These are phyloP conservation scores for Meloidogyne floridensis DNA, from an alignment of 1,140 invertebrate genomes.

Conservation along the genomic window DNA sequence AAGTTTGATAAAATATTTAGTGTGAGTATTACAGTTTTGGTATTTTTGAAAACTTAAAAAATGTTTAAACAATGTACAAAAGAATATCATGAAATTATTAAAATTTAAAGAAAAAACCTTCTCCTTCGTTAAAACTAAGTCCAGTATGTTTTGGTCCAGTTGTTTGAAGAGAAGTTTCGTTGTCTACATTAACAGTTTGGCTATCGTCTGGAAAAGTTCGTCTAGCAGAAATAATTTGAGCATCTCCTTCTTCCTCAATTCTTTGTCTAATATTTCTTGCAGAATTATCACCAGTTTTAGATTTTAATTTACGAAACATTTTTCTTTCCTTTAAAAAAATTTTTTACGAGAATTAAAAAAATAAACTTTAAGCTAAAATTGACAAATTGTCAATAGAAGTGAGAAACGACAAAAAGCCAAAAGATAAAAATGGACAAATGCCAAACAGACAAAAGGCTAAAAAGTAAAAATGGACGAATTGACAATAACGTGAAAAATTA, in stretches of 20 bases:
- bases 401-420: too few species aligned
- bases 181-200: background rate
- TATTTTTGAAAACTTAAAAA: background rate
- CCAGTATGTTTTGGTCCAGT: constrained; percentile 5
- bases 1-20: background rate
- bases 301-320: constrained; percentile 34
- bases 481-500: too few species aligned
- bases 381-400: too few species aligned
- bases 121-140: constrained; percentile 31
- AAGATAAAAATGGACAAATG: too few species aligned
- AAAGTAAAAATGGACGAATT: too few species aligned
- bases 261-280: constrained; percentile 23
- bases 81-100: background rate
- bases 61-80: background rate
- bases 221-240: background rate
- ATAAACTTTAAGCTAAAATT: too few species aligned
- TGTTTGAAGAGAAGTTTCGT: background rate
- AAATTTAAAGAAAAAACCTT: constrained; percentile 24
- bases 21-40: too few species aligned
- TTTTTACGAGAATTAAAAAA: too few species aligned
- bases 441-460: too few species aligned
- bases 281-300: background rate
- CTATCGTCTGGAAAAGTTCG: background rate
- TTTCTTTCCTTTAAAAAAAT: too few species aligned
- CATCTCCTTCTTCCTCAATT: constrained; percentile 15